These are phyloP conservation scores for Papilio polytes DNA, from an alignment of 1,140 invertebrate genomes.

Conservation along the genomic window DNA sequence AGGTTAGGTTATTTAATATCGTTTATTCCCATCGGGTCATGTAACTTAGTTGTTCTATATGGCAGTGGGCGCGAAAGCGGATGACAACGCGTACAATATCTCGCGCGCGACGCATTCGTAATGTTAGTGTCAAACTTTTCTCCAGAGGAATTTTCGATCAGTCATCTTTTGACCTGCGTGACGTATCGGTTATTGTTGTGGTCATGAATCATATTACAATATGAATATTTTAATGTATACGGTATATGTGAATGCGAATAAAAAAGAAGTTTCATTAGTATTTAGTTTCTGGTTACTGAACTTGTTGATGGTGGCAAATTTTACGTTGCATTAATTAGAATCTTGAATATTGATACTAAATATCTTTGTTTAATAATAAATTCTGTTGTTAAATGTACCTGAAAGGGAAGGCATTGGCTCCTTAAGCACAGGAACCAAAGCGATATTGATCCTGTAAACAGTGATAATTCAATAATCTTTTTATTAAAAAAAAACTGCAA, in stretches of 20 bases:
- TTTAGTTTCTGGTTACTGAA: background rate
- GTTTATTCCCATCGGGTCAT: too few relatives aligned
- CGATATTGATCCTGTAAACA: too few relatives aligned
- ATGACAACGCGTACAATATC: constrained; percentile 67
- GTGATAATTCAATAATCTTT: too few relatives aligned
- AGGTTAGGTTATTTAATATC: too few relatives aligned
- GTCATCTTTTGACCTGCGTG: constrained; percentile 51
- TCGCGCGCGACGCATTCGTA: constrained; percentile 63
- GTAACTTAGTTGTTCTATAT: background rate
- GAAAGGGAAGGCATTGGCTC: too few relatives aligned
- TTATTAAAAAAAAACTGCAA: too few relatives aligned
- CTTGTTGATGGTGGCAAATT: too few relatives aligned
- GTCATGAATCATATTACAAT: constrained; percentile 50
- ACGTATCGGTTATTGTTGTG: constrained; percentile 53
- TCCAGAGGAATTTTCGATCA: constrained; percentile 67
- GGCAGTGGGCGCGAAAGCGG: constrained; percentile 62
- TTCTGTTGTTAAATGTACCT: too few relatives aligned
- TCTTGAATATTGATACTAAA: too few relatives aligned
- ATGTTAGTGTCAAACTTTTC: constrained; percentile 74
- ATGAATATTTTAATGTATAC: constrained; percentile 5
- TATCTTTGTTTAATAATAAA: too few relatives aligned
- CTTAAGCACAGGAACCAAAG: too few relatives aligned
- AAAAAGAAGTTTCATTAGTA: background rate
- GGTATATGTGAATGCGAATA: background rate
- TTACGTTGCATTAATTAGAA: too few relatives aligned